These are phyloP conservation scores for Andinoacara biseriatus DNA, from an alignment of 2,113 vertebrate species.

Conservation along the genomic window DNA sequence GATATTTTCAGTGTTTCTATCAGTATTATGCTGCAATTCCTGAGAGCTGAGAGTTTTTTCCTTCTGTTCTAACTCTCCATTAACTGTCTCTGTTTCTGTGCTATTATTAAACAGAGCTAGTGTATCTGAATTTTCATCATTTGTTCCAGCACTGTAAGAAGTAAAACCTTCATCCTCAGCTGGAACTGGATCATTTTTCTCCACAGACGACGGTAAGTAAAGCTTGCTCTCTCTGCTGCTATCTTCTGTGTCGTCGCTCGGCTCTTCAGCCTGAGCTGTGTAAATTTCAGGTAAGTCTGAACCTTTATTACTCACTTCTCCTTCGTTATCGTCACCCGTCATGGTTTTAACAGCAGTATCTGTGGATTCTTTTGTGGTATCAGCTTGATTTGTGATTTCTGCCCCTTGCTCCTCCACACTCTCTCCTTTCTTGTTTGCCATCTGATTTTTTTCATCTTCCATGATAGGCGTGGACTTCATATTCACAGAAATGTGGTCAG, in stretches of 20 bases:
- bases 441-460: not conserved
- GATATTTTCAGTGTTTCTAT: not conserved
- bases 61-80: not conserved
- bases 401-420: not conserved
- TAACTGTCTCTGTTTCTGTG: conserved; percentile 3
- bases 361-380: not conserved
- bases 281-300: not conserved
- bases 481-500: not conserved
- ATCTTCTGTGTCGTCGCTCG: not conserved
- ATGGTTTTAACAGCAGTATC: not conserved
- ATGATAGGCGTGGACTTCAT: not conserved
- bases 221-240: not conserved
- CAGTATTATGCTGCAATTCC: not conserved
- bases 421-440: not conserved
- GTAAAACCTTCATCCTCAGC: not conserved
- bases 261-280: not conserved
- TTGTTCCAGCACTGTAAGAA: not conserved
- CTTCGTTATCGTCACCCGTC: not conserved
- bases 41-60: not conserved
- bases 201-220: not conserved
- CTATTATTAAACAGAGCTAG: not conserved
- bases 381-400: not conserved
- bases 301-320: not conserved
- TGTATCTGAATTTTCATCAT: not conserved
- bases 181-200: not conserved